Evolutionary conservation across 2,113 vertebrate species (phyloP).

Genomic region (Menura novaehollandiae): DNA sequence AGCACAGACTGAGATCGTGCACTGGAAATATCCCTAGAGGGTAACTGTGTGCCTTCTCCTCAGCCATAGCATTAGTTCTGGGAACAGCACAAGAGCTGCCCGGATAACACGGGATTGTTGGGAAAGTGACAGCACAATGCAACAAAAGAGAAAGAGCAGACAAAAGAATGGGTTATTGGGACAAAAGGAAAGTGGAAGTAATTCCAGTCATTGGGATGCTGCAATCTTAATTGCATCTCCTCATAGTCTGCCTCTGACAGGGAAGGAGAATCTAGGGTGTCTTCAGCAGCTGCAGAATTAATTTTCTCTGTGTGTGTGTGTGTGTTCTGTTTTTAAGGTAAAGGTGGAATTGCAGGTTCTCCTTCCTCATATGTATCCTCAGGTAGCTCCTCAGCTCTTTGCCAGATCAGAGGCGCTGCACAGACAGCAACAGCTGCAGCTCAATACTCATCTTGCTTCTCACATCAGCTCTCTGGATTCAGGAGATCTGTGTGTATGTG

Average conservation of each 20-base stretch:
- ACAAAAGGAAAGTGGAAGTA: background rate
- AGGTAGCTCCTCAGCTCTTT: constrained; percentile 64
- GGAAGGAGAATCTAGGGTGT: background rate
- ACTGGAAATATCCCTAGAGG: background rate
- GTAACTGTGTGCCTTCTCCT: background rate
- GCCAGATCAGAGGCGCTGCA: constrained; percentile 65
- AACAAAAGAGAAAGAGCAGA: background rate
- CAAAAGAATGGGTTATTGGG: background rate
- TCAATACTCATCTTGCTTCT: constrained; percentile 66
- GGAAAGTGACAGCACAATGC: background rate
- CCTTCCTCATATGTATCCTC: constrained; percentile 73
- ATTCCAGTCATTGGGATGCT: background rate
- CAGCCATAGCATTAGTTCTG: background rate
- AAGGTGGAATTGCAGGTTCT: constrained; percentile 73
- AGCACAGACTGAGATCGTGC: background rate
- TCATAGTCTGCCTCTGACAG: background rate
- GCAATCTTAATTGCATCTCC: background rate
- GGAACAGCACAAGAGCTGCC: background rate
- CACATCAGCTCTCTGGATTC: constrained; percentile 63
- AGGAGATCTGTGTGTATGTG: constrained; percentile 66
- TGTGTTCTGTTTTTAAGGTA: constrained; percentile 53
- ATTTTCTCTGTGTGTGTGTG: background rate
- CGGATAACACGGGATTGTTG: background rate
- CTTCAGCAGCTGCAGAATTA: background rate
- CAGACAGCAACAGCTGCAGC: constrained; percentile 71